A percentile compares a stretch with the other conserved stretches of the same genome.
Evolutionary conservation across 1,140 invertebrate species (phyloP).

Genomic region (Coelopa frigida): DNA sequence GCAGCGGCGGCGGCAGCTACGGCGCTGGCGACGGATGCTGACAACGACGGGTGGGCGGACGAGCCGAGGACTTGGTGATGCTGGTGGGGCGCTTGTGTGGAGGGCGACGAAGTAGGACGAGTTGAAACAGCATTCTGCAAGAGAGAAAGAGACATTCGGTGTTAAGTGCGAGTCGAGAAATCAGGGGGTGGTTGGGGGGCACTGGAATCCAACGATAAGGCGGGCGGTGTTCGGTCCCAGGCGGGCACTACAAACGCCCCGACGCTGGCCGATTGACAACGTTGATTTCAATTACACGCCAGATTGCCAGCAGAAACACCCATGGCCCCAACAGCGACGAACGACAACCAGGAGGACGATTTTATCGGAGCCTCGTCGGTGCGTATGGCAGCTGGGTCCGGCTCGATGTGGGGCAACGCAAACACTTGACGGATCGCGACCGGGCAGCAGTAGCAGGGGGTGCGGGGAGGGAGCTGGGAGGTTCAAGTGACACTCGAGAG

Average conservation of each 20-base stretch:
- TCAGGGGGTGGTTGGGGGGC: too few relatives aligned
- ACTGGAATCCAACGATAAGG: too few relatives aligned
- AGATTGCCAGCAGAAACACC: conserved; percentile 22
- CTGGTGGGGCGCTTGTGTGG: conserved; percentile 33
- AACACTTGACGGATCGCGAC: too few relatives aligned
- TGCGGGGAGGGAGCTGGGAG: too few relatives aligned
- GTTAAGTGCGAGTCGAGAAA: conserved; percentile 4
- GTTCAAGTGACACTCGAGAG: too few relatives aligned
- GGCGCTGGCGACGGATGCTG: conserved; percentile 31
- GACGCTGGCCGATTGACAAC: conserved; percentile 43
- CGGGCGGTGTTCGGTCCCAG: too few relatives aligned
- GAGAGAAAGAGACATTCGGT: not conserved
- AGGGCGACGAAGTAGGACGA: conserved; percentile 42
- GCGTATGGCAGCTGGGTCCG: too few relatives aligned
- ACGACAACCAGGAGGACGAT: conserved; percentile 17
- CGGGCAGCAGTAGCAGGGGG: too few relatives aligned
- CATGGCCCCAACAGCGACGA: conserved; percentile 20
- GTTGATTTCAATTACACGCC: conserved; percentile 42
- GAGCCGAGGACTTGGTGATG: conserved; percentile 17
- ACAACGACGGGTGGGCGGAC: conserved; percentile 16
- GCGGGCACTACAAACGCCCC: conserved; percentile 38
- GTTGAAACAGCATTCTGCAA: conserved; percentile 45
- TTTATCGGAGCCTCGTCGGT: too few relatives aligned
- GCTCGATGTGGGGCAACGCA: too few relatives aligned
- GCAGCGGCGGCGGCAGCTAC: conserved; percentile 45